Conservation (phyloP, 2,113 vertebrate species). For the Syngnathus typhle region DNA sequence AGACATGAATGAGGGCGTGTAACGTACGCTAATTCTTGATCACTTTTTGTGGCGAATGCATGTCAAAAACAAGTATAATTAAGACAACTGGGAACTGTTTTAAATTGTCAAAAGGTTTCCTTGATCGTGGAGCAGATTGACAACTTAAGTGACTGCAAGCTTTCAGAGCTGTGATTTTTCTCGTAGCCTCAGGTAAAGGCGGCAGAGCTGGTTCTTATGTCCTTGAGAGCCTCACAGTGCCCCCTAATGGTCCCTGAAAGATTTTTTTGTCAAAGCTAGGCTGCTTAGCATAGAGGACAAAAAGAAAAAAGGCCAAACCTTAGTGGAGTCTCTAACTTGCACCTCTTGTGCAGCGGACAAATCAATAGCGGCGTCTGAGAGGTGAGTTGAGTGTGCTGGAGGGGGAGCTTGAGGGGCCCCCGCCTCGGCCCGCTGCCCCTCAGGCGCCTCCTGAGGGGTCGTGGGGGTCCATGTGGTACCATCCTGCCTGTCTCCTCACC, state of each 20-base stretch:
- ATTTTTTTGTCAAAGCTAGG: conserved; percentile 53
- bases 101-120: neutral
- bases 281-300: conserved; percentile 41
- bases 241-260: conserved; percentile 41
- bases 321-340: conserved; percentile 78
- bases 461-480: conserved; percentile 5
- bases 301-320: conserved; percentile 57
- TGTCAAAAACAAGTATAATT: neutral
- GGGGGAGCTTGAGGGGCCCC: conserved; percentile 62
- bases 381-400: conserved; percentile 56
- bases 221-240: conserved; percentile 35
- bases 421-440: conserved; percentile 71
- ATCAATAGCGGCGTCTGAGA: conserved; percentile 91
- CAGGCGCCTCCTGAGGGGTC: conserved; percentile 62
- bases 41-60: neutral
- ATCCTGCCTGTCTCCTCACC: conserved; percentile 61
- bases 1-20: neutral
- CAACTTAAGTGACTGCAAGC: conserved; percentile 37
- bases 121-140: conserved; percentile 42
- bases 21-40: neutral
- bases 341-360: conserved; percentile 76
- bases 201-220: conserved; percentile 27
- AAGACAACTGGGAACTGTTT: neutral
- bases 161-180: conserved; percentile 33
- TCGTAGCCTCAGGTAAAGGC: conserved; percentile 29